Conservation (phyloP, 2,113 vertebrate genomes). For the Thryonomys swinderianus region DNA sequence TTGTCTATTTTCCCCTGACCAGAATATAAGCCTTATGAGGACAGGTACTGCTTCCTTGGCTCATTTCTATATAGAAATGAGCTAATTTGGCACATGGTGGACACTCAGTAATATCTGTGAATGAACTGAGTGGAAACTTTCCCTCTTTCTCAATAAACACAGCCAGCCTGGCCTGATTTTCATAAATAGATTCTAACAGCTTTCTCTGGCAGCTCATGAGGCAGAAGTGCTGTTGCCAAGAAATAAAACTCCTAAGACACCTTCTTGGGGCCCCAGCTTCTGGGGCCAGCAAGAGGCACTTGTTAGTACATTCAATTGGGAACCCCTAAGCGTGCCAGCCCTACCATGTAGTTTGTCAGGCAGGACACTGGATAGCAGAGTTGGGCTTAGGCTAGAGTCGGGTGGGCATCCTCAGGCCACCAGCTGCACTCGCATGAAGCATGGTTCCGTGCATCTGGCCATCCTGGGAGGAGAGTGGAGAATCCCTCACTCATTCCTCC, state of each 20-base stretch:
- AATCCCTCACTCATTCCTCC: background rate
- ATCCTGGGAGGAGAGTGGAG: background rate
- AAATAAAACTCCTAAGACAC: conserved; percentile 50
- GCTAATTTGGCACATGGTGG: background rate
- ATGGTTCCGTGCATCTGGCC: background rate
- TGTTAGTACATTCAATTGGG: background rate
- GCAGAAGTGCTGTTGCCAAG: background rate
- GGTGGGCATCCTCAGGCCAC: background rate
- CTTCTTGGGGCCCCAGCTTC: background rate
- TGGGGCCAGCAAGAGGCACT: conserved; percentile 21
- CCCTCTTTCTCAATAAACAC: conserved; percentile 42
- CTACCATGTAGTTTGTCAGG: background rate
- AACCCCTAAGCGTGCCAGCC: background rate
- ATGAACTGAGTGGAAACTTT: conserved; percentile 40
- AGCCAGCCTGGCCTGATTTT: conserved; percentile 65
- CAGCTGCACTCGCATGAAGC: background rate
- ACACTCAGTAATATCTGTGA: conserved; percentile 1
- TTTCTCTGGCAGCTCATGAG: conserved; percentile 67
- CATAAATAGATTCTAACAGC: conserved; percentile 65
- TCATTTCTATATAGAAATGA: conserved; percentile 8
- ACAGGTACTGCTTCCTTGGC: background rate
- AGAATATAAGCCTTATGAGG: background rate
- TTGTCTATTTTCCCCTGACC: background rate
- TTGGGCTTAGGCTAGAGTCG: background rate
- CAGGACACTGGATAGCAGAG: background rate